Conservation (phyloP, 2,113 vertebrate species). For the Balaeniceps rex region DNA sequence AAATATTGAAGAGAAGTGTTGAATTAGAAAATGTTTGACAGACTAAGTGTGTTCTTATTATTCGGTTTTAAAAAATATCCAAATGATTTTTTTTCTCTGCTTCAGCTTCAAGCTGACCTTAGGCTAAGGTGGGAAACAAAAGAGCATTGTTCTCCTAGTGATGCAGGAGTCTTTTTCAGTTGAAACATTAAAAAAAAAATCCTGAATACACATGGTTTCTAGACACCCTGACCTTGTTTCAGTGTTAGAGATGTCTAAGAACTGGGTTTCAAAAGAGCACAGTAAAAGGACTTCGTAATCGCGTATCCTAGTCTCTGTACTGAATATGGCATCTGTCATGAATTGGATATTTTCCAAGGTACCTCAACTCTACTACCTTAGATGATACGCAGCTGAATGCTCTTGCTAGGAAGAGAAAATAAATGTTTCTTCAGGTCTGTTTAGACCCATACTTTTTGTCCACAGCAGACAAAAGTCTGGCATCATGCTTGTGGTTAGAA, state of each 20-base stretch:
- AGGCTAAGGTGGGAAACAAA: not conserved
- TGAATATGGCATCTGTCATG: not conserved
- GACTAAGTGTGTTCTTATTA: not conserved
- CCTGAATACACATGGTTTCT: not conserved
- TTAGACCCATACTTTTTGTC: not conserved
- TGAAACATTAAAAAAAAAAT: not conserved
- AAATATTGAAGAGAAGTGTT: not conserved
- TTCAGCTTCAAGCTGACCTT: not conserved
- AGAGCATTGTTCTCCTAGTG: not conserved
- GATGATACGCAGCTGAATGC: not conserved
- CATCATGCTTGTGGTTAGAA: not conserved
- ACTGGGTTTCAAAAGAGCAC: not conserved
- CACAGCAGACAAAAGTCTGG: slow-evolving; percentile 6
- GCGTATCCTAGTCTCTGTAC: not conserved
- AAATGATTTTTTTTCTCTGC: not conserved
- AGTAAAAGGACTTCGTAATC: not conserved
- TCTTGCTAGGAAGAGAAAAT: not conserved
- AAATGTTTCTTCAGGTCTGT: not conserved
- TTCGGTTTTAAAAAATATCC: not conserved
- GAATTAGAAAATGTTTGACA: not conserved
- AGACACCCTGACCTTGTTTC: not conserved
- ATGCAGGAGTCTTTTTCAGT: not conserved
- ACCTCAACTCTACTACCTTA: not conserved
- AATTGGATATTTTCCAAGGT: not conserved
- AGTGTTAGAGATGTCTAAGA: not conserved